These are phyloP conservation scores for Drosophila infuscata DNA, from an alignment of 2,888 invertebrate species.

Conservation along the genomic window DNA sequence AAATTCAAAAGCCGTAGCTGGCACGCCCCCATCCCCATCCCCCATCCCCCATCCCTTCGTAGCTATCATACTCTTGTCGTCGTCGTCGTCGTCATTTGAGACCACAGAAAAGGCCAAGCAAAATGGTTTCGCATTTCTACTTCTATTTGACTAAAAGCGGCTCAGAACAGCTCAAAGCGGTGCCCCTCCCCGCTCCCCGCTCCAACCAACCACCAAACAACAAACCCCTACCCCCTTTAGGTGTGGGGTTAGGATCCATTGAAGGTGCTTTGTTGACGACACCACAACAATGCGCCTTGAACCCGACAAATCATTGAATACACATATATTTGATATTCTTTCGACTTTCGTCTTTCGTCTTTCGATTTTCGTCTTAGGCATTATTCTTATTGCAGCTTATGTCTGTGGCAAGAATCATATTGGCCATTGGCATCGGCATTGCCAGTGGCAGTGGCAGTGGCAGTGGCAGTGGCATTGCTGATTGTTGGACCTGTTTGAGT, in stretches of 20 bases:
- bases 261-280: conserved; percentile 46
- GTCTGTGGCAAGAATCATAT: conserved; percentile 21
- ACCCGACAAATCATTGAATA: conserved; percentile 37
- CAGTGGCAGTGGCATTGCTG: conserved; percentile 12
- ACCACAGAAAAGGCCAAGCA: conserved; percentile 45
- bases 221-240: no score
- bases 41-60: neutral
- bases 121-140: conserved; percentile 47
- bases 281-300: conserved; percentile 51
- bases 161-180: conserved; percentile 46
- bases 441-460: conserved; percentile 16
- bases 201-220: no score
- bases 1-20: conserved; percentile 67
- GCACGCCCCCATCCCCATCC: neutral
- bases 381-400: conserved; percentile 57
- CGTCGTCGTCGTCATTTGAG: conserved; percentile 22
- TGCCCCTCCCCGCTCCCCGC: neutral
- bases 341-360: neutral
- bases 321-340: conserved; percentile 27
- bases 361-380: conserved; percentile 21
- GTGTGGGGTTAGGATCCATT: conserved; percentile 29
- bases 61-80: neutral
- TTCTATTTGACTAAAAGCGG: conserved; percentile 41
- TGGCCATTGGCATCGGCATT: conserved; percentile 9
- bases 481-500: neutral